Percentiles rank a stretch among this genome's conserved stretches.
phyloP scores from a whole-genome alignment of 1,140 invertebrate species.

The Macrosteles quadrilineatus region DNA sequence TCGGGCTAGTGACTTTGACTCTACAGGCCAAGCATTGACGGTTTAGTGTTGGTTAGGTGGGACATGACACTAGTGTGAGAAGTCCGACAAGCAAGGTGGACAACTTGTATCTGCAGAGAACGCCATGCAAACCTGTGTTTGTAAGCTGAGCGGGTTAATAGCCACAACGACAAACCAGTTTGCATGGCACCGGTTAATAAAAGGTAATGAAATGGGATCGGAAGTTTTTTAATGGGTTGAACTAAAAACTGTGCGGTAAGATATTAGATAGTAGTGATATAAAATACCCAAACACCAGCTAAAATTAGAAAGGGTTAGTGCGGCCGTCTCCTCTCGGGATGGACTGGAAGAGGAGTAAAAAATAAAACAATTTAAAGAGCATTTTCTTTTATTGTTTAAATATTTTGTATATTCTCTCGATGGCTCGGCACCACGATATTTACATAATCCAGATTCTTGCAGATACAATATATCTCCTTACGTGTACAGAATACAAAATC shows the following conservation, averaged over 20 bases:
- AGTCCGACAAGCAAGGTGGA: slow-evolving; percentile 10
- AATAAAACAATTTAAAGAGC: slow-evolving; percentile 9
- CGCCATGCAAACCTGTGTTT: neutral
- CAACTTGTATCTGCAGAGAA: slow-evolving; percentile 10
- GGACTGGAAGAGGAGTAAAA: slow-evolving; percentile 13
- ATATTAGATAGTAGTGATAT: slow-evolving; percentile 15
- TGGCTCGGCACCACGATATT: slow-evolving; percentile 4
- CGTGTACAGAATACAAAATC: neutral
- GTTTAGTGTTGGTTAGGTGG: no score
- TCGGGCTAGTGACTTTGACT: no score
- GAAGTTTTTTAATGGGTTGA: slow-evolving; percentile 3
- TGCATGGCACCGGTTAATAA: slow-evolving; percentile 1
- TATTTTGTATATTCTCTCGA: neutral
- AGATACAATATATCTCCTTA: slow-evolving; percentile 16
- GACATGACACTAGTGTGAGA: slow-evolving; percentile 7
- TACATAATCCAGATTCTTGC: slow-evolving; percentile 2
- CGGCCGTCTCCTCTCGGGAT: slow-evolving; percentile 4
- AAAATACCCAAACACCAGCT: slow-evolving; percentile 12
- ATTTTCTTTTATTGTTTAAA: slow-evolving; percentile 7
- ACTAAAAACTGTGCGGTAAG: slow-evolving; percentile 13
- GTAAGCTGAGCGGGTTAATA: neutral
- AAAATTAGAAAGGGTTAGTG: slow-evolving; percentile 14
- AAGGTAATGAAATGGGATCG: slow-evolving; percentile 12
- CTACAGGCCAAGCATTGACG: no score
- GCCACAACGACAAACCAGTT: slow-evolving; percentile 3